Evolutionary conservation across 2,888 invertebrate genomes (phyloP).

Genomic region (Parnassius smintheus): DNA sequence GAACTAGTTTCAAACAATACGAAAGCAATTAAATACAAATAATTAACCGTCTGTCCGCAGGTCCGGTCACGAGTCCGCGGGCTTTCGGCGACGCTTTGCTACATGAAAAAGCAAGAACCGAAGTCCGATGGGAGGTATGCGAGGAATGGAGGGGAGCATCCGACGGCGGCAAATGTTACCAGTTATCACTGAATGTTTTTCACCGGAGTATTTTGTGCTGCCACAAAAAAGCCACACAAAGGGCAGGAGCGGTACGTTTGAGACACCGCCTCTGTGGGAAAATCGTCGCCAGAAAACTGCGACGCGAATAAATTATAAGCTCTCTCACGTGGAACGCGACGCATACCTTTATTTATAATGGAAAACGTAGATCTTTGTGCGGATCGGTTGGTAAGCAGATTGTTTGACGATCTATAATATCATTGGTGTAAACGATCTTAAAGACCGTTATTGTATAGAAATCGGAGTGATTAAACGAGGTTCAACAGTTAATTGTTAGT

Average conservation of each 20-base stretch:
- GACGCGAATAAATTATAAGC: slow-evolving; percentile 79
- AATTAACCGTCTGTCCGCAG: slow-evolving; percentile 39
- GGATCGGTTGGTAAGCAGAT: slow-evolving; percentile 6
- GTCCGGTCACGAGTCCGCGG: slow-evolving; percentile 29
- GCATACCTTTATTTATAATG: slow-evolving; percentile 46
- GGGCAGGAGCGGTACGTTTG: slow-evolving; percentile 79
- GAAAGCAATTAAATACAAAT: slow-evolving; percentile 35
- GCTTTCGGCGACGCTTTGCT: slow-evolving; percentile 54
- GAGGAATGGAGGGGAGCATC: slow-evolving; percentile 77
- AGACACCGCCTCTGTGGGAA: slow-evolving; percentile 79
- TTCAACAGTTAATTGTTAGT: too few species aligned
- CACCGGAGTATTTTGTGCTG: slow-evolving; percentile 76
- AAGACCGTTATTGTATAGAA: too few species aligned
- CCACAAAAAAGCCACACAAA: slow-evolving; percentile 76
- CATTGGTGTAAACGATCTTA: slow-evolving; percentile 4
- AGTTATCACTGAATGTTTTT: slow-evolving; percentile 81
- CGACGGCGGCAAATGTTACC: slow-evolving; percentile 81
- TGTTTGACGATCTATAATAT: slow-evolving; percentile 3
- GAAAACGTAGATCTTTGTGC: slow-evolving; percentile 45
- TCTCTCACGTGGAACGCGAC: slow-evolving; percentile 71
- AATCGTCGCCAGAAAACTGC: slow-evolving; percentile 80
- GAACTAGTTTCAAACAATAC: slow-evolving; percentile 20
- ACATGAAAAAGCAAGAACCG: slow-evolving; percentile 75
- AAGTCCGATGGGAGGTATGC: slow-evolving; percentile 70
- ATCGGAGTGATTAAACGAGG: too few species aligned